Percentiles rank a stretch among this genome's conserved stretches.
phyloP scores from a whole-genome alignment of 2,113 vertebrate species.

The Bettongia penicillata region DNA sequence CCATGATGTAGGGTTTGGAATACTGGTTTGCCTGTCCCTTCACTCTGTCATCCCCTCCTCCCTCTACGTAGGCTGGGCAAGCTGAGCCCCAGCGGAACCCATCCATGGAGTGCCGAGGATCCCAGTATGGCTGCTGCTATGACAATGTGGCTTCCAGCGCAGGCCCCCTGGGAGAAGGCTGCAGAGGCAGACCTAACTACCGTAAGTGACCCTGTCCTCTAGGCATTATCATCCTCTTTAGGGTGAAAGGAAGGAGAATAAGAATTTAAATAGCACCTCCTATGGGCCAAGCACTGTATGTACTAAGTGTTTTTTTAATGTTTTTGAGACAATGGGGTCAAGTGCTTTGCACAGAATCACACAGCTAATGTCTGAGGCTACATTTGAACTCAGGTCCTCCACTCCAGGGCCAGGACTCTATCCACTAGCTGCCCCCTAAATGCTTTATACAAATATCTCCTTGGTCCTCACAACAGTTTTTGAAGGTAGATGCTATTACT shows the following conservation, averaged over 20 bases:
- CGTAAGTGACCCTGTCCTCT: conserved; percentile 82
- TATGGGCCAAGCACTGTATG: not conserved
- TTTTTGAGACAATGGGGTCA: not conserved
- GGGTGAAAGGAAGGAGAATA: not conserved
- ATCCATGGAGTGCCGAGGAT: conserved; percentile 84
- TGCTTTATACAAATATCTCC: no score
- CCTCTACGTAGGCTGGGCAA: conserved; percentile 42
- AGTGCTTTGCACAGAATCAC: not conserved
- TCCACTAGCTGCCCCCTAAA: not conserved
- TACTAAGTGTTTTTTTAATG: not conserved
- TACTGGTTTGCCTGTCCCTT: not conserved
- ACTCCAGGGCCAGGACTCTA: not conserved
- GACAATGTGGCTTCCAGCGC: conserved; percentile 87
- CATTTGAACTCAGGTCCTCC: not conserved
- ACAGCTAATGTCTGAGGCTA: not conserved
- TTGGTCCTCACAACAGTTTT: not conserved
- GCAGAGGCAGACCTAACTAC: conserved; percentile 84
- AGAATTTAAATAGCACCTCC: not conserved
- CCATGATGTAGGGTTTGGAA: not conserved
- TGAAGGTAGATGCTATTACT: no score
- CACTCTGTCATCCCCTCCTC: not conserved
- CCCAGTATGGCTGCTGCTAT: conserved; percentile 93
- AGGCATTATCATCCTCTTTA: not conserved
- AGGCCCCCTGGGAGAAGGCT: conserved; percentile 93
- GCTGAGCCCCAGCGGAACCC: conserved; percentile 81